Conservation (phyloP, 1,140 invertebrate genomes). For the Drosophila micromelanica region DNA sequence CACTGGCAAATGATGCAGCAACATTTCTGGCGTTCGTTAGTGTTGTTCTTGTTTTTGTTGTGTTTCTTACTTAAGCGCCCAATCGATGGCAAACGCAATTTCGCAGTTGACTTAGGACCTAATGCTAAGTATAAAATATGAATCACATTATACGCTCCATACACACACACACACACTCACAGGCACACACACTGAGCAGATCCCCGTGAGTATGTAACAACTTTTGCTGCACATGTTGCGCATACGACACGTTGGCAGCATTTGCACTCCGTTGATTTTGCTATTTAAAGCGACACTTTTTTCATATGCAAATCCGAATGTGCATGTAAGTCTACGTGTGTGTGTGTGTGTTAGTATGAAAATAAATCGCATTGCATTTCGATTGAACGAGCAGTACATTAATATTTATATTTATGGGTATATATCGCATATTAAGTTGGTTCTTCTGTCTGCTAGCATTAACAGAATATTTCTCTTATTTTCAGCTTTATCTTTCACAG, state of each 20-base stretch:
- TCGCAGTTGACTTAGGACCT: conserved; percentile 74
- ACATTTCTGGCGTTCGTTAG: conserved; percentile 31
- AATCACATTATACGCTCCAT: conserved; percentile 39
- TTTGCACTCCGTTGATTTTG: conserved; percentile 23
- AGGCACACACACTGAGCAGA: conserved; percentile 6
- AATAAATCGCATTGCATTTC: conserved; percentile 34
- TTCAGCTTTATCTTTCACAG: conserved; percentile 2
- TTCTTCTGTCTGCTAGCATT: neutral
- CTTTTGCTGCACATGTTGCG: conserved; percentile 24
- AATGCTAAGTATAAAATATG: conserved; percentile 66
- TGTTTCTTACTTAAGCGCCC: conserved; percentile 47
- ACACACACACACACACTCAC: conserved; percentile 2
- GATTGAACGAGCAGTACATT: conserved; percentile 52
- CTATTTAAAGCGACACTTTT: conserved; percentile 7
- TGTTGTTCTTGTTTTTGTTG: conserved; percentile 25
- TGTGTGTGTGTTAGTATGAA: conserved; percentile 20
- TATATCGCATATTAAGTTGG: neutral
- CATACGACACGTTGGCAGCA: conserved; percentile 51
- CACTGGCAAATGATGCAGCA: conserved; percentile 64
- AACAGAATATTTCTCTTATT: conserved; percentile 3
- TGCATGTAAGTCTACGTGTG: conserved; percentile 1
- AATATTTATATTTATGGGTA: conserved; percentile 45
- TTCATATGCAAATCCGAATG: neutral
- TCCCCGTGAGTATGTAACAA: conserved; percentile 29
- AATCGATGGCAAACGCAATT: conserved; percentile 63